Conservation (phyloP, 1,140 invertebrate genomes). For the Meloidogyne chitwoodi region DNA sequence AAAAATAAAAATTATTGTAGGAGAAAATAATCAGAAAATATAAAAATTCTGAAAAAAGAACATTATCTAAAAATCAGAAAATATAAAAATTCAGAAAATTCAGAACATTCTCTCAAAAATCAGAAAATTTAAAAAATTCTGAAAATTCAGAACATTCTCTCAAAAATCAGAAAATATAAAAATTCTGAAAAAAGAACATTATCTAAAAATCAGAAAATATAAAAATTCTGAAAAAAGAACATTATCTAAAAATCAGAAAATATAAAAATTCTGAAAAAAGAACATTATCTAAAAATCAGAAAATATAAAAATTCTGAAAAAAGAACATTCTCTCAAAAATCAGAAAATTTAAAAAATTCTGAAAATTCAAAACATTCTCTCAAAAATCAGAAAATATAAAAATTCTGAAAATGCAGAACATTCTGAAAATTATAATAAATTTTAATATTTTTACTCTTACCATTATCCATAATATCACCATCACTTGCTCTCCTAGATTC, state of each 20-base stretch:
- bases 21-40: too few relatives aligned
- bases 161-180: background rate
- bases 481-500: slow-evolving; percentile 12
- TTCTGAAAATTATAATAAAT: too few relatives aligned
- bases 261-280: background rate
- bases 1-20: too few relatives aligned
- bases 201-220: too few relatives aligned
- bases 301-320: background rate
- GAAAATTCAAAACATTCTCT: too few relatives aligned
- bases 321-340: too few relatives aligned
- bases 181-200: background rate
- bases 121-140: background rate
- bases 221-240: background rate
- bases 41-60: background rate
- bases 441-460: background rate
- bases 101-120: background rate
- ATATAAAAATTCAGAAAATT: background rate
- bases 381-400: background rate
- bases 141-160: too few relatives aligned
- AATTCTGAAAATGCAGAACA: too few relatives aligned
- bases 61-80: background rate
- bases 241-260: too few relatives aligned
- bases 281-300: too few relatives aligned
- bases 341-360: background rate
- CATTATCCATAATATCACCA: slow-evolving; percentile 19